Base-by-base conservation (phyloP, 1,140 invertebrate species). In the Bathynomus jamesi region DNA sequence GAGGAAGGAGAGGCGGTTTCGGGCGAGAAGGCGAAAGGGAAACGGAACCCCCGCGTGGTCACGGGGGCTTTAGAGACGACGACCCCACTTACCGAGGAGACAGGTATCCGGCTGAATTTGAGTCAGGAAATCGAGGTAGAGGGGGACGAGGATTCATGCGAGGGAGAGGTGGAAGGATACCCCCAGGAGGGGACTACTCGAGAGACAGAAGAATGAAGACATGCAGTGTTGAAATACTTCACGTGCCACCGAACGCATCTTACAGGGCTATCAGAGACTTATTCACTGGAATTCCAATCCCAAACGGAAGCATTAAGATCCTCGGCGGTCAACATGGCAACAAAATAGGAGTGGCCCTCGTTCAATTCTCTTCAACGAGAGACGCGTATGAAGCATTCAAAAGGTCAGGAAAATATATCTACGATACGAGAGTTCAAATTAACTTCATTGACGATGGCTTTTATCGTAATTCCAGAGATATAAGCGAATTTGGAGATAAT, bases 221-320 rank as follows among this genome's bases (percentile, higher is more conserved):
- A 10, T 74, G 75, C 61, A 71, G 71, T 67, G 85, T 94, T 10
- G 87, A 90, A 75, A 83, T 94, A 0, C 85, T 85, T 53, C 89
- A 89, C 68, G 86, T 90, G 79, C 86, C 87, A 0, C 81, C 85
- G 21, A 87, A 85, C 70, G 85, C 89, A 0, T 87, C 85, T n/a
- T 92, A 92, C 78, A 86, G 87, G 25, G 92, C 95, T 78, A 83
- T 96, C 0, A 83, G 91, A 11, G 86, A 89, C 66, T 90, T 94
- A 72, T 95, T 96, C 80, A 85, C 87, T 4, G 88, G 88, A 8
- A 86, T 90, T 65, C 87, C 88, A 78, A 92, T 96, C 46, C 87
- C 89, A 10, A 89, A 89, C 72, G 89, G 91, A 78, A 91, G 92
- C 3, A 87, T 96, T 30, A 95, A 95, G 81, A 85, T 96, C 76